phyloP scores from a whole-genome alignment of 2,113 vertebrate genomes.

The Butorides virescens region DNA sequence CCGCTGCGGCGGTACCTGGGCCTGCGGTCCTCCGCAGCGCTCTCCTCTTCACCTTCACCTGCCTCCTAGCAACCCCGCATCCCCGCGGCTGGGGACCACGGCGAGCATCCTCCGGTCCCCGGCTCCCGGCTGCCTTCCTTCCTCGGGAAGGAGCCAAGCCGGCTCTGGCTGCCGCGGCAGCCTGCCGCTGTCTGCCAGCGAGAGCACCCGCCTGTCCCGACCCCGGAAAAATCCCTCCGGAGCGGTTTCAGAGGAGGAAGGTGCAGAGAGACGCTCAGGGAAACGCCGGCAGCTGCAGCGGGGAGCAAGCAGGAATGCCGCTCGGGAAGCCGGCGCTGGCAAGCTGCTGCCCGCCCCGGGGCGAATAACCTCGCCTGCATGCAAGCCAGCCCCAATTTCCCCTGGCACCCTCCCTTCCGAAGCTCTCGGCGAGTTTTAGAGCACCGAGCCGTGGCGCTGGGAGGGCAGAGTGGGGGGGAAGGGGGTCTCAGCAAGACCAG shows the following conservation, averaged over 20 bases:
- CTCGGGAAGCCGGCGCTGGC: not conserved
- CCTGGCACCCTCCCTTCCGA: not conserved
- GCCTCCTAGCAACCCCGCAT: slow-evolving; percentile 71
- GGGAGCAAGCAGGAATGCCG: not conserved
- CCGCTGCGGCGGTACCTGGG: slow-evolving; percentile 36
- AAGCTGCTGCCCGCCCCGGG: not conserved
- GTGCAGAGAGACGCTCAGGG: not conserved
- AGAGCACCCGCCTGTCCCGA: not conserved
- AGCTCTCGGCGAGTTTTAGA: not conserved
- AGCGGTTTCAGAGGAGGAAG: not conserved
- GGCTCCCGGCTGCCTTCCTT: not conserved
- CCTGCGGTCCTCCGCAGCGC: slow-evolving; percentile 15
- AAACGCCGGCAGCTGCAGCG: not conserved
- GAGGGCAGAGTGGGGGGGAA: not conserved
- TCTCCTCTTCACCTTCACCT: slow-evolving; percentile 46
- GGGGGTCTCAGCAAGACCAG: not conserved
- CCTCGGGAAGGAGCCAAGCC: not conserved
- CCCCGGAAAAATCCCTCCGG: not conserved
- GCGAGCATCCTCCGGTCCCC: slow-evolving; percentile 27
- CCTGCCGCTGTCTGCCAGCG: not conserved
- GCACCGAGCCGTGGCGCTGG: not conserved
- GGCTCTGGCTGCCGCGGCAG: not conserved
- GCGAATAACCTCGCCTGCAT: not conserved
- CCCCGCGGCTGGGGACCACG: not conserved
- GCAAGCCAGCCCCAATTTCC: not conserved